Evolutionary conservation across 1,140 invertebrate species (phyloP).

Genomic region (Geopemphigus sp.): DNA sequence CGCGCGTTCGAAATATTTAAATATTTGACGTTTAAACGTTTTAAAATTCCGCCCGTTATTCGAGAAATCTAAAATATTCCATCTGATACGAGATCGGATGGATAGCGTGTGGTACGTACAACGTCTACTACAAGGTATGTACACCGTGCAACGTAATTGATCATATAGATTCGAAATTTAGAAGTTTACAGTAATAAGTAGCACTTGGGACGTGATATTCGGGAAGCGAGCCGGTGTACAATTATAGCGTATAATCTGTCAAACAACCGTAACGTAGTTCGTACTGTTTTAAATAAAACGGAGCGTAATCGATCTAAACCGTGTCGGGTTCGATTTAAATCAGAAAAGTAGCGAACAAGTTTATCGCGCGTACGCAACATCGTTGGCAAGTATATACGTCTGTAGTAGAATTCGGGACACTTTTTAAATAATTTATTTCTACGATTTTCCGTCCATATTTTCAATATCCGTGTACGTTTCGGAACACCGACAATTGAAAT

Average conservation of each 20-base stretch:
- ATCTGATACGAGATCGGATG: not conserved
- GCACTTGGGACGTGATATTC: not conserved
- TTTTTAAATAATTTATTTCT: too few relatives aligned
- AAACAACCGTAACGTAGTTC: not conserved
- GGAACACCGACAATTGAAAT: too few relatives aligned
- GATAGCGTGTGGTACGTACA: not conserved
- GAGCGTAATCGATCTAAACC: not conserved
- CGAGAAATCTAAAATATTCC: not conserved
- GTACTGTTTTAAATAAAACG: not conserved
- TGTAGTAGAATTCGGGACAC: too few relatives aligned
- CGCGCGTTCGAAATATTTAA: too few relatives aligned
- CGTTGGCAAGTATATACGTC: too few relatives aligned
- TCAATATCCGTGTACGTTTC: too few relatives aligned
- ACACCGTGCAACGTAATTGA: not conserved
- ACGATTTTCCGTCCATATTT: too few relatives aligned
- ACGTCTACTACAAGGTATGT: not conserved
- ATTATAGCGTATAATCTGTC: not conserved
- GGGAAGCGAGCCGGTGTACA: not conserved
- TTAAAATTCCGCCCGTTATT: not conserved
- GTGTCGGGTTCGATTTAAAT: not conserved
- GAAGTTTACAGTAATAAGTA: constrained; percentile 35
- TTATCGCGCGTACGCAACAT: too few relatives aligned
- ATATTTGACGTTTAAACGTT: constrained; percentile 18
- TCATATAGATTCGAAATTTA: constrained; percentile 24
- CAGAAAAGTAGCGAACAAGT: not conserved